Evolutionary conservation across 2,113 vertebrate species (phyloP), one percentile per base, ranked within the genome.

Genomic region (Centrocercus urophasianus): DNA sequence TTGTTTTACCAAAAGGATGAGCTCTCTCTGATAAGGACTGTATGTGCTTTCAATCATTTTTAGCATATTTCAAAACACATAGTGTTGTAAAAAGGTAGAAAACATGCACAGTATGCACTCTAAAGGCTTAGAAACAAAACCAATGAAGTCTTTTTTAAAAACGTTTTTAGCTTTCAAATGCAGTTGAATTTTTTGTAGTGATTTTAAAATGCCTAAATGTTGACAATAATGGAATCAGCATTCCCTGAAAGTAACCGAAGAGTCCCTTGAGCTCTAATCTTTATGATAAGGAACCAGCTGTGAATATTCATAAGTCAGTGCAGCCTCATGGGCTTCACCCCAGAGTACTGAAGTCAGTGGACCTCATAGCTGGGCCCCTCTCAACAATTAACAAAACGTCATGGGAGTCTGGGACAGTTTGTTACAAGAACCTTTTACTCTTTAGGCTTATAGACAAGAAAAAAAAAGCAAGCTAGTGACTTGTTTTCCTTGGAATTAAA

Each of bases 341-440:
- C 18, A 22, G 57, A 34, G n/a, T 22, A 60, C 11, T 22, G 57
- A 34, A 60, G 57, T 22, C 22, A 34, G 3, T 13, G 19, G 19
- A 34, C n/a, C 11, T n/a, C 21, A 60, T 34, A 60, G 19, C 32
- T 34, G 57, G 20, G 22, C 11, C 8, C 8, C n/a, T 13, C 32
- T 22, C n/a, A 60, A 13, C 32, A 34, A 8, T 21, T 21, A 21
- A 60, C 57, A n/a, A 60, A 60, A 60, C 8, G n/a, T 60, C 32
- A 22, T 60, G n/a, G 20, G n/a, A 34, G 19, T 22, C n/a, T 34
- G 20, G 30, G 30, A n/a, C 19, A 30, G 57, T 60, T n/a, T 20
- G 9, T 20, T 45, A 63, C 16, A 9, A 6, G 19, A 1, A 0
- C 0, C 28, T 72, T 77, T 13, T 20, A 74, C 2, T 71, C 30